phyloP scores from a whole-genome alignment of 1,140 invertebrate species.

The Triops cancriformis region DNA sequence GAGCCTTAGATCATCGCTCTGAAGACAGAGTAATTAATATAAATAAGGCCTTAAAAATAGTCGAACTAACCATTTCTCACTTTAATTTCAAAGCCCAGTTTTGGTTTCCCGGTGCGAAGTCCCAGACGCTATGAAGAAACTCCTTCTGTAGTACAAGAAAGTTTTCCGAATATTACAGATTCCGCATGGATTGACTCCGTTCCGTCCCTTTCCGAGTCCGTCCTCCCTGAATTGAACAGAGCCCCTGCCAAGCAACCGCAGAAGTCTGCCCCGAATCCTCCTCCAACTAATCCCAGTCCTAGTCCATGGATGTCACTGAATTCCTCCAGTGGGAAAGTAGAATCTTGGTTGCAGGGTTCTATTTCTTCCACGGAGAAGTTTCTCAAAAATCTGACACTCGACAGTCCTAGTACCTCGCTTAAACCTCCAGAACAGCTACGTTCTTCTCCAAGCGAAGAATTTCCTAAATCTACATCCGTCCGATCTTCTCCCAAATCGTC shows the following conservation, averaged over 20 bases:
- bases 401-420: not conserved
- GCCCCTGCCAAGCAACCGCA: not conserved
- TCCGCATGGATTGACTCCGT: not conserved
- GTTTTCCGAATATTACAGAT: not conserved
- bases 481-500: not conserved
- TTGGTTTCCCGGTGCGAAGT: not conserved
- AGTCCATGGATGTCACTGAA: not conserved
- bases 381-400: not conserved
- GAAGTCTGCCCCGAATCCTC: not conserved
- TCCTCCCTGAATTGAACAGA: not conserved
- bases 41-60: not conserved
- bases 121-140: not conserved
- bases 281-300: not conserved
- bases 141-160: not conserved
- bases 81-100: not conserved
- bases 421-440: not conserved
- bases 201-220: not conserved
- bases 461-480: no score
- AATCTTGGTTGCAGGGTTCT: not conserved
- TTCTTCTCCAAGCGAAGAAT: not conserved
- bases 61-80: not conserved
- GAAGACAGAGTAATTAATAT: not conserved
- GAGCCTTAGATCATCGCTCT: not conserved
- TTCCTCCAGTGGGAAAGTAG: not conserved
- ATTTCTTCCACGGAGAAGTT: not conserved